These are phyloP conservation scores for Podocnemis expansa DNA, from an alignment of 2,113 vertebrate genomes.

Conservation along the genomic window DNA sequence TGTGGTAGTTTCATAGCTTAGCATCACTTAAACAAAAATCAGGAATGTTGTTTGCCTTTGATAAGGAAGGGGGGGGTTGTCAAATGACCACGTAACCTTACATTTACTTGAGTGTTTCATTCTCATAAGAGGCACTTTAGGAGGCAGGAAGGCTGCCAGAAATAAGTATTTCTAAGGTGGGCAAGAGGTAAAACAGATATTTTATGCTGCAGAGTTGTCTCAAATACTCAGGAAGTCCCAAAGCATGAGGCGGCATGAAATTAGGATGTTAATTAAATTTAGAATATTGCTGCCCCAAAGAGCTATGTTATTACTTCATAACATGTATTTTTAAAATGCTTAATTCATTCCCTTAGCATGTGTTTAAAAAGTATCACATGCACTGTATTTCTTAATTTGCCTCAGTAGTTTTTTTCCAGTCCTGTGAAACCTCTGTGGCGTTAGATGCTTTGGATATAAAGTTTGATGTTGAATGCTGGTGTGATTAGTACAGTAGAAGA, in stretches of 20 bases:
- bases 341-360: fast-evolving
- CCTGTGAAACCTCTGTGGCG: neutral
- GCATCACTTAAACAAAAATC: neutral
- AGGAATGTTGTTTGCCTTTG: neutral
- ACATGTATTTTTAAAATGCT: neutral
- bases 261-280: neutral
- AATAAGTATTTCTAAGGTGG: neutral
- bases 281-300: neutral
- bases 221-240: neutral
- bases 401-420: neutral
- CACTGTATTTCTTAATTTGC: neutral
- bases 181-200: neutral
- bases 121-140: neutral
- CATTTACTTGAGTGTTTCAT: neutral
- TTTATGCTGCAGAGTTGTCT: neutral
- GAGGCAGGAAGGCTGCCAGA: neutral
- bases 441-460: fast-evolving
- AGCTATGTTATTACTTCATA: neutral
- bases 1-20: neutral
- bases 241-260: neutral
- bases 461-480: neutral
- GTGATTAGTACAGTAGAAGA: fast-evolving
- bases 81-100: neutral
- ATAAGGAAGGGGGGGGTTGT: neutral
- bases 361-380: fast-evolving